Evolutionary conservation across 2,797 vertebrate genomes (phyloP), one percentile per base, ranked within the genome.

Genomic region (Cyclura pinguis): DNA sequence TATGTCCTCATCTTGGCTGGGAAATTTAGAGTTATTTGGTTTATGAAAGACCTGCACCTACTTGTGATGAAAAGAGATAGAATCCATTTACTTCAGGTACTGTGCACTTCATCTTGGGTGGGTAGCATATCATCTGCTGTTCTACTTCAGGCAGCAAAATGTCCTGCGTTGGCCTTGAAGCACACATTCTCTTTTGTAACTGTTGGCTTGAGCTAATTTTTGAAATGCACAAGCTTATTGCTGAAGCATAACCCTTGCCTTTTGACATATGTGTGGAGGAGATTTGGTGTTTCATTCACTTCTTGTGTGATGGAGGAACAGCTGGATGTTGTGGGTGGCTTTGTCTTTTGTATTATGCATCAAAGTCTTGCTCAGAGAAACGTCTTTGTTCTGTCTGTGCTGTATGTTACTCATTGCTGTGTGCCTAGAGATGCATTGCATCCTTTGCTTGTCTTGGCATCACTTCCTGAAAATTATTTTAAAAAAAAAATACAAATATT

Each of bases 261-360:
- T 78, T 76, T 90, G 80, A 72, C 77, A 80, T 89, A 85, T 47
- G 50, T 50, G 52, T 24, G 76, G 74, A 42, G 29, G 84, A 81
- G 69, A 86, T 47, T 80, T 67, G 72, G 62, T 80, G 20, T 35
- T 82, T 86, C 84, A 73, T 86, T 86, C 88, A 77, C 24, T 80
- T 73, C 32, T 74, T 82, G 67, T 74, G 29, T 42, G 81, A 59
- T 83, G 55, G 38, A 64, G 81, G 47, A 84, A 62, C 84, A 86
- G 84, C 76, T 86, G 84, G 50, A 90, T 81, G 52, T 86, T 72
- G 84, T 80, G 64, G 52, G 55, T n/a, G 52, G 62, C 57, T 81
- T 86, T 86, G 89, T 73, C 84, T 90, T 81, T 86, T 86, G 84
- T 85, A 85, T 72, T 72, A 73, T 57, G 84, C 64, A 90, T 72